Base-by-base conservation (phyloP, 2,113 vertebrate species). In the Embiotoca jacksoni region DNA sequence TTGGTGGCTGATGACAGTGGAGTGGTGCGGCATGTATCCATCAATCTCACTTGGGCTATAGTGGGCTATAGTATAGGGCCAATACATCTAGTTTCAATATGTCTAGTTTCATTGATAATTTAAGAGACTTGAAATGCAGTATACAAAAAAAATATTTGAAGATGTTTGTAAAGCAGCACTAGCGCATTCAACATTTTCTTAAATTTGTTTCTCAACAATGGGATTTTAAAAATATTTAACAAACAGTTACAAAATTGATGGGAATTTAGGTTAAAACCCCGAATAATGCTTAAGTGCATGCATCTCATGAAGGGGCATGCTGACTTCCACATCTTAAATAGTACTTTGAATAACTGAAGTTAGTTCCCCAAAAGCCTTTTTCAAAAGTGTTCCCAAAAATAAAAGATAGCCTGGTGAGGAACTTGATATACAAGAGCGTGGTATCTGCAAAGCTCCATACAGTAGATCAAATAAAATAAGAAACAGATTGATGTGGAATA, bases 401-500 rank as follows among this genome's bases (percentile, higher is more conserved):
- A 44, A 59, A 63, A 47, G 2, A 46, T 15, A 7, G 31, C 10
- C 14, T 4, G 7, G 36, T 23, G 75, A 72, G 4, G 16, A 69
- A 52, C 46, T 44, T 37, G 16, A 66, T 33, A 36, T 46, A 15
- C 32, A 47, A 14, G 60, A 57, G 30, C 11, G 16, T 54, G 33
- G 10, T 46, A 55, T 55, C 23, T 14, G 58, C 53, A 74, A 46
- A 54, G 50, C 75, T 50, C 6, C 41, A 30, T 41, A 33, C 7
- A 41, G 23, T 31, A 14, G 32, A 70, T 70, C 54, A 47, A 52
- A 44, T 44, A 41, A 83, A 81, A 83, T 31, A 67, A 54, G 35
- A 79, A 72, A 33, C 2, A 13, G 6, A 70, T 65, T 56, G 31
- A 76, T 66, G 53, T 46, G 4, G 47, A 66, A 77, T 49, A 33